Evolutionary conservation across 1,140 invertebrate species (phyloP).

Genomic region (Drosophila rufa): DNA sequence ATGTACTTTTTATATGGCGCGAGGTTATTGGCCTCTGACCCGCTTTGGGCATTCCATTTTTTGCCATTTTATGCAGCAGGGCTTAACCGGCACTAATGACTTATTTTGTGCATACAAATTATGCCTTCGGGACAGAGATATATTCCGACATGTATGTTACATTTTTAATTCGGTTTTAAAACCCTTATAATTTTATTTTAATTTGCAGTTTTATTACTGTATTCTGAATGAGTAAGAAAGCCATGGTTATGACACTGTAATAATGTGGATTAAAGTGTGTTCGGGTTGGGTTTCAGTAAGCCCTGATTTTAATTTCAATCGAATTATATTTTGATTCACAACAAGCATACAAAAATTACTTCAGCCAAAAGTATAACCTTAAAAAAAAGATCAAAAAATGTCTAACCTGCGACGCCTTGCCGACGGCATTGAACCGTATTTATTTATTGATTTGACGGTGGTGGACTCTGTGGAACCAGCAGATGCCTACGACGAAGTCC

Average conservation of each 20-base stretch:
- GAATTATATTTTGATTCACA: too few relatives aligned
- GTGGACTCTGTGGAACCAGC: too few relatives aligned
- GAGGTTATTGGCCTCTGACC: not conserved
- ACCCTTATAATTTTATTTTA: not conserved
- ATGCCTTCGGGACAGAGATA: not conserved
- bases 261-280: not conserved
- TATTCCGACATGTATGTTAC: not conserved
- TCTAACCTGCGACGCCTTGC: too few relatives aligned
- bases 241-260: not conserved
- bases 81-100: conserved; percentile 7
- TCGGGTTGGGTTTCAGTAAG: too few relatives aligned
- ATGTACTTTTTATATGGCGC: too few relatives aligned
- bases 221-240: not conserved
- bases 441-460: too few relatives aligned
- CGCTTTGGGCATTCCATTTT: not conserved
- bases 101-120: conserved; percentile 2
- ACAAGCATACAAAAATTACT: too few relatives aligned
- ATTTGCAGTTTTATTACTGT: not conserved
- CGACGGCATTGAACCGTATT: too few relatives aligned
- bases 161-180: conserved; percentile 2
- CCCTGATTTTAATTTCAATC: too few relatives aligned
- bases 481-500: too few relatives aligned
- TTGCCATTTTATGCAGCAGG: conserved; percentile 3
- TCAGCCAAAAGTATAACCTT: too few relatives aligned
- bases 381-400: too few relatives aligned